A percentile compares a stretch with the other conserved stretches of the same genome.
These are phyloP conservation scores for Leguminivora glycinivorella DNA, from an alignment of 1,140 invertebrate species.

Conservation along the genomic window DNA sequence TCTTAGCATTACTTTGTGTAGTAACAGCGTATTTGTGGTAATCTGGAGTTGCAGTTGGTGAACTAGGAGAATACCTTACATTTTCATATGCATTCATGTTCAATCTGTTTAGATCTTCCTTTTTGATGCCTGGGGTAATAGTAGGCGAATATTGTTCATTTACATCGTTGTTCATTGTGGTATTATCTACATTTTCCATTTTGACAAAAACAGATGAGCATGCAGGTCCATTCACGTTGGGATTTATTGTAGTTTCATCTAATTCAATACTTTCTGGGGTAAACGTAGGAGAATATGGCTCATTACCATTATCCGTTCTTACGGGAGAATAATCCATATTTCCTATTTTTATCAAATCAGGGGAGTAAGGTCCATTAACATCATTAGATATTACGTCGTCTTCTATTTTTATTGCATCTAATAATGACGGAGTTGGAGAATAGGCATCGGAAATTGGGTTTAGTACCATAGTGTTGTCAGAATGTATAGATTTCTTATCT, in stretches of 20 bases:
- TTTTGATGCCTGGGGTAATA: background rate
- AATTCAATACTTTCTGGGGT: background rate
- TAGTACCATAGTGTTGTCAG: background rate
- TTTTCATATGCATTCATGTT: background rate
- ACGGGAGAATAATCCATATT: background rate
- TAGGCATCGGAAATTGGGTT: background rate
- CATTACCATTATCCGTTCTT: background rate
- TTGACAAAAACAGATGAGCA: background rate
- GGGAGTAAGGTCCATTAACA: background rate
- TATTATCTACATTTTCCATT: background rate
- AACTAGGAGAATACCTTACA: background rate
- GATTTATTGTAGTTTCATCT: background rate
- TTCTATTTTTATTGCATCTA: background rate
- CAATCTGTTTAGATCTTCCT: background rate
- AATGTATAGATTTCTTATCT: slow-evolving; percentile 2
- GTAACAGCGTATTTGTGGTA: background rate
- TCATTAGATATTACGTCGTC: background rate
- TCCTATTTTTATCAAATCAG: background rate
- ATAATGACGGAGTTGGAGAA: background rate
- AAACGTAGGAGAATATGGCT: background rate
- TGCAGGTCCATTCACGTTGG: background rate
- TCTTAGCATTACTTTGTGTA: background rate
- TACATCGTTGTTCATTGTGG: background rate
- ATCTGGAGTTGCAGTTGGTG: background rate
- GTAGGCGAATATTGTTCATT: background rate